Conservation (phyloP, 2,888 invertebrate species). For the Perizoma flavofasciatum region DNA sequence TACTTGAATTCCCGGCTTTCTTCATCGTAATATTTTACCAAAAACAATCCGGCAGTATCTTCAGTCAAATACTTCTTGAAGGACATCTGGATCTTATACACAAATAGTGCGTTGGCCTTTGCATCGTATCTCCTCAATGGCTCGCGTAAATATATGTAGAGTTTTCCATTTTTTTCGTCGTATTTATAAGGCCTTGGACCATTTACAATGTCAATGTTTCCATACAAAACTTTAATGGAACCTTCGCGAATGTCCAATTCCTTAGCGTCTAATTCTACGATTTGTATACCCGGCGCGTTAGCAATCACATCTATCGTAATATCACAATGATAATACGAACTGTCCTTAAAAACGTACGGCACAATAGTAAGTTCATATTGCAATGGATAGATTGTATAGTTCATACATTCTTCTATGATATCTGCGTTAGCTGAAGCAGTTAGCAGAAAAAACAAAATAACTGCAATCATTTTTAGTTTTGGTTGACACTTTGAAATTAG, state of each 20-base stretch:
- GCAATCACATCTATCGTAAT: conserved; percentile 70
- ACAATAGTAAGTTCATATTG: conserved; percentile 70
- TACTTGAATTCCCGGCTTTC: conserved; percentile 53
- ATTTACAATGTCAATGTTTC: conserved; percentile 59
- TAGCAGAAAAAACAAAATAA: conserved; percentile 47
- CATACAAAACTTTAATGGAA: conserved; percentile 60
- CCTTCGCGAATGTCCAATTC: conserved; percentile 58
- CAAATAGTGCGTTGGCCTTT: conserved; percentile 44
- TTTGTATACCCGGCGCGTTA: conserved; percentile 61
- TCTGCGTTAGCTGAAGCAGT: conserved; percentile 53
- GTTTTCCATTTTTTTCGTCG: conserved; percentile 54
- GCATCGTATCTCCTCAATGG: conserved; percentile 57
- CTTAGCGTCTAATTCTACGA: conserved; percentile 67
- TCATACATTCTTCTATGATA: conserved; percentile 70
- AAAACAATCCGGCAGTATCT: conserved; percentile 60
- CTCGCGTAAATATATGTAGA: conserved; percentile 64
- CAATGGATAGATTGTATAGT: conserved; percentile 76
- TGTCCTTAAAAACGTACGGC: conserved; percentile 57
- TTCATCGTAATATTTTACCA: conserved; percentile 63
- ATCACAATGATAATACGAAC: conserved; percentile 67
- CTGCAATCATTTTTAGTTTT: conserved; percentile 44
- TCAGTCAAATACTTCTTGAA: conserved; percentile 59
- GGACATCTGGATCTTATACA: conserved; percentile 60
- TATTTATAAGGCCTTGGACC: conserved; percentile 61
- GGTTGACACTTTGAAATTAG: conserved; percentile 11